Percentiles rank a stretch among this genome's conserved stretches.
phyloP scores from a whole-genome alignment of 2,113 vertebrate genomes.

The Chaenocephalus aceratus region DNA sequence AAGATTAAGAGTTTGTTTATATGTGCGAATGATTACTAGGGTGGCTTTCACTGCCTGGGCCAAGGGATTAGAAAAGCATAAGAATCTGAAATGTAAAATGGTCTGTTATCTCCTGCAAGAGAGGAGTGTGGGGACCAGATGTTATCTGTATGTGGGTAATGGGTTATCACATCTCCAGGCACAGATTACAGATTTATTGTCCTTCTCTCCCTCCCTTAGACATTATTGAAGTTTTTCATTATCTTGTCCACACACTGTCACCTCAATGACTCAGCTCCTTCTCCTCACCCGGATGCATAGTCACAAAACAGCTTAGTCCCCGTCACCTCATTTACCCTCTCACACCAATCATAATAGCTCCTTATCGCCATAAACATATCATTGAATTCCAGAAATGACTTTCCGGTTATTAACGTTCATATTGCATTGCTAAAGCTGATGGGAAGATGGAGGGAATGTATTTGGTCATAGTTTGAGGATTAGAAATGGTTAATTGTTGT shows the following conservation, averaged over 20 bases:
- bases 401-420: conserved; percentile 70
- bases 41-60: conserved; percentile 42
- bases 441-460: conserved; percentile 46
- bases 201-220: conserved; percentile 56
- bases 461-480: conserved; percentile 45
- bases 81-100: conserved; percentile 72
- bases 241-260: conserved; percentile 69
- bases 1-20: conserved; percentile 72
- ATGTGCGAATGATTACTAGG: conserved; percentile 48
- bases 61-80: conserved; percentile 68
- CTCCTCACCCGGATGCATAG: conserved; percentile 37
- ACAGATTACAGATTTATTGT: conserved; percentile 73
- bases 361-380: conserved; percentile 70
- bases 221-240: conserved; percentile 70
- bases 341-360: conserved; percentile 63
- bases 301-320: conserved; percentile 66
- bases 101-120: conserved; percentile 62
- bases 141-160: conserved; percentile 76
- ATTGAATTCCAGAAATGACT: conserved; percentile 60
- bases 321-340: conserved; percentile 69
- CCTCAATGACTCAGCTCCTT: conserved; percentile 69
- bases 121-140: conserved; percentile 69
- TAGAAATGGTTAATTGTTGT: conserved; percentile 61
- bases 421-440: conserved; percentile 51
- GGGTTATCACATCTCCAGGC: conserved; percentile 74